Conservation (phyloP, 1,140 invertebrate genomes). For the Tachypleus tridentatus region DNA sequence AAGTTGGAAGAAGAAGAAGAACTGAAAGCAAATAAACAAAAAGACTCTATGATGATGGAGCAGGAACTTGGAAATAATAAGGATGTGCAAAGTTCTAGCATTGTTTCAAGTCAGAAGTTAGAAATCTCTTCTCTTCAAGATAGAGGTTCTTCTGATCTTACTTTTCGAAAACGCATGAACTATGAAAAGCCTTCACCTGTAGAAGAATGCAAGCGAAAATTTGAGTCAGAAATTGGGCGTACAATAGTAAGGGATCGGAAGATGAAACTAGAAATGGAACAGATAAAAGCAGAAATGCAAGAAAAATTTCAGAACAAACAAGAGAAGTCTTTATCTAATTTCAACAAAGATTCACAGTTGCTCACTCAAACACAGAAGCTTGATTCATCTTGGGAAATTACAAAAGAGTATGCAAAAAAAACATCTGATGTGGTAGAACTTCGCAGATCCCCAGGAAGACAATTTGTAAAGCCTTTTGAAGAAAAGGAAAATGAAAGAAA, state of each 20-base stretch:
- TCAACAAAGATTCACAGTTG: background rate
- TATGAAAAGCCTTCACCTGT: constrained; percentile 20
- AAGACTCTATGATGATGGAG: too few species aligned
- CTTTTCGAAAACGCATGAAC: too few species aligned
- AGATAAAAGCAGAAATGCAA: constrained; percentile 20
- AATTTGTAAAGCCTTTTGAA: background rate
- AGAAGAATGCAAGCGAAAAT: constrained; percentile 31
- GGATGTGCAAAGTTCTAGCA: too few species aligned
- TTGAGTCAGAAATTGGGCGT: constrained; percentile 44
- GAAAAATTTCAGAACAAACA: constrained; percentile 5
- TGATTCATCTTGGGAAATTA: background rate
- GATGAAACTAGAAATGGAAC: constrained; percentile 40
- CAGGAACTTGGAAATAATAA: too few species aligned
- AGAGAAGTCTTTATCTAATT: background rate
- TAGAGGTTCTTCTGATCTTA: too few species aligned
- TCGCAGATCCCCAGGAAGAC: constrained; percentile 7
- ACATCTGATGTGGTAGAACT: constrained; percentile 10
- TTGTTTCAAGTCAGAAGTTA: too few species aligned
- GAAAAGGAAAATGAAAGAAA: constrained; percentile 4
- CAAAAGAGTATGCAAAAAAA: constrained; percentile 10
- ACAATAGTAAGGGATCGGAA: constrained; percentile 40
- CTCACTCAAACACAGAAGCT: background rate
- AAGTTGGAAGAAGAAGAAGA: too few species aligned
- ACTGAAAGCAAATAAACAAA: too few species aligned
- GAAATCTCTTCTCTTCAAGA: too few species aligned